Conservation (phyloP, 1,140 invertebrate genomes). For the Platorchestia sp. region DNA sequence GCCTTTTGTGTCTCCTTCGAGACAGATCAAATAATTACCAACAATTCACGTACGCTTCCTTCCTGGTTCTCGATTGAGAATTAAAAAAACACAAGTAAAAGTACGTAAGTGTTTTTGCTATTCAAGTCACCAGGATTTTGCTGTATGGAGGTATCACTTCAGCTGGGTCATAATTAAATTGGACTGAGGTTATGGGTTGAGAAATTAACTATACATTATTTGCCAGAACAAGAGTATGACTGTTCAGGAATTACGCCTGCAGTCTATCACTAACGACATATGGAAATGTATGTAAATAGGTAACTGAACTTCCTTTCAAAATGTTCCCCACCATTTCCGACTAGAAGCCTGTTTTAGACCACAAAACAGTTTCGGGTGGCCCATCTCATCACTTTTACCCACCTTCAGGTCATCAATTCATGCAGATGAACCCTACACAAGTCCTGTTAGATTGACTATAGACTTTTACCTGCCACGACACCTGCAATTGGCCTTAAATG, state of each 20-base stretch:
- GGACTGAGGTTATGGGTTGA: neutral
- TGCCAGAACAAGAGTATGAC: neutral
- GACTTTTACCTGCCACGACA: constrained; percentile 29
- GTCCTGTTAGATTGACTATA: constrained; percentile 38
- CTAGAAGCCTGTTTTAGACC: neutral
- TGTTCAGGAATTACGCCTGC: neutral
- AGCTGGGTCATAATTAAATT: neutral
- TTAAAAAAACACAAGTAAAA: neutral
- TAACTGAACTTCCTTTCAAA: neutral
- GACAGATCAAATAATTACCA: neutral
- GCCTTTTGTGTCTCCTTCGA: neutral
- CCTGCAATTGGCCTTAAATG: constrained; percentile 31
- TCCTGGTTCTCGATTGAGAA: neutral
- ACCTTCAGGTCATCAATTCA: constrained; percentile 23
- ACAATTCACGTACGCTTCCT: neutral
- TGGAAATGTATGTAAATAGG: neutral
- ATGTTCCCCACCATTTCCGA: neutral
- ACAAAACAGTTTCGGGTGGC: neutral
- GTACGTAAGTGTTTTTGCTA: neutral
- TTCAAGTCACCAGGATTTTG: neutral
- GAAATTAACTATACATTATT: neutral
- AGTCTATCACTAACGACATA: neutral
- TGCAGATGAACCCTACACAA: constrained; percentile 24
- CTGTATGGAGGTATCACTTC: neutral
- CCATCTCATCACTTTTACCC: neutral